phyloP scores from a whole-genome alignment of 2,113 vertebrate genomes.

The pig (Sus scrofa) region DNA sequence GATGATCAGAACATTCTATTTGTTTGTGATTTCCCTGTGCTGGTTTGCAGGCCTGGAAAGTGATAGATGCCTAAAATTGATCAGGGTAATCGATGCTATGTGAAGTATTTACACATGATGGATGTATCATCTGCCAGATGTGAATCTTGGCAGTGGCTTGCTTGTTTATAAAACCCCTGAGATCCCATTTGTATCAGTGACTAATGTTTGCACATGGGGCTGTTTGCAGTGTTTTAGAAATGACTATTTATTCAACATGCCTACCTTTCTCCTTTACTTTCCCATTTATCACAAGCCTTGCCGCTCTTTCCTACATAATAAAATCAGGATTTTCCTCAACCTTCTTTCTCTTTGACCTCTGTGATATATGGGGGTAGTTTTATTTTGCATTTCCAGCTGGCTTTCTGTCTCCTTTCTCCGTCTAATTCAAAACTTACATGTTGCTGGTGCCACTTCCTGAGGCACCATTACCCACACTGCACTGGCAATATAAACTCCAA shows the following conservation, averaged over 20 bases:
- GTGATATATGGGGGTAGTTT: slow-evolving; percentile 63
- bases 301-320: slow-evolving; percentile 61
- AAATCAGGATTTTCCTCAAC: slow-evolving; percentile 66
- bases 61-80: slow-evolving; percentile 82
- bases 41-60: slow-evolving; percentile 59
- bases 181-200: slow-evolving; percentile 81
- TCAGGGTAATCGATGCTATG: slow-evolving; percentile 78
- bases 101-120: slow-evolving; percentile 77
- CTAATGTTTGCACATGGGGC: slow-evolving; percentile 65
- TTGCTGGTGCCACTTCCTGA: background rate
- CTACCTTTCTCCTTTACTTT: slow-evolving; percentile 67
- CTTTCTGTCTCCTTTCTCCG: background rate
- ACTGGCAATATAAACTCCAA: background rate
- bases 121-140: slow-evolving; percentile 77
- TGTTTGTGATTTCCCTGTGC: slow-evolving; percentile 72
- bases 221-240: slow-evolving; percentile 69
- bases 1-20: slow-evolving; percentile 57
- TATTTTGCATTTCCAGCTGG: slow-evolving; percentile 58
- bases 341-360: slow-evolving; percentile 65
- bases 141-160: slow-evolving; percentile 52
- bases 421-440: background rate
- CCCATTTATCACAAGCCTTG: slow-evolving; percentile 68
- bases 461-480: background rate
- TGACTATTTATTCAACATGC: slow-evolving; percentile 60
- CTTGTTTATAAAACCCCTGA: slow-evolving; percentile 79